Evolutionary conservation across 2,888 invertebrate species (phyloP).

Genomic region (Linnaemya vulpina): DNA sequence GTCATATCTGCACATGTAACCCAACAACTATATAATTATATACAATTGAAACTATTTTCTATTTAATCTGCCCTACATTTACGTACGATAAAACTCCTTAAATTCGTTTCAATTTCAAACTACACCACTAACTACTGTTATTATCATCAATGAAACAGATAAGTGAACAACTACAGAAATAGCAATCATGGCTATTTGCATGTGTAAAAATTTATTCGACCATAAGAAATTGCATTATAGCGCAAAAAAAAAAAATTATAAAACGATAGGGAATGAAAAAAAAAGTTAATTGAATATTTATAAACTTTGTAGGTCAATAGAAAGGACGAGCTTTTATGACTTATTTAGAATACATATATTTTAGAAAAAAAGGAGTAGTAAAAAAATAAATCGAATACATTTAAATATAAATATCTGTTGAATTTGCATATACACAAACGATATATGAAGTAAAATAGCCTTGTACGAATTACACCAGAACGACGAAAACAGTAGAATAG

Average conservation of each 20-base stretch:
- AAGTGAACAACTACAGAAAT: constrained; percentile 11
- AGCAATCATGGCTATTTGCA: background rate
- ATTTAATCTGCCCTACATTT: background rate
- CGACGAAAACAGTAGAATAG: background rate
- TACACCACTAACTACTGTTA: background rate
- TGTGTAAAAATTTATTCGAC: constrained; percentile 12
- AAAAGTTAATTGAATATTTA: constrained; percentile 24
- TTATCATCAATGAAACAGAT: constrained; percentile 14
- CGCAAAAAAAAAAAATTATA: background rate
- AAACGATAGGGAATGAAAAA: background rate
- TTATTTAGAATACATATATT: background rate
- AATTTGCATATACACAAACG: background rate
- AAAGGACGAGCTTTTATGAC: constrained; percentile 25
- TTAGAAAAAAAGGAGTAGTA: background rate
- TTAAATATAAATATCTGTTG: constrained; percentile 5
- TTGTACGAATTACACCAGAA: background rate
- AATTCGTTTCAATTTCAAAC: background rate
- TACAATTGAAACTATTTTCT: background rate
- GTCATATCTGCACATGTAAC: background rate
- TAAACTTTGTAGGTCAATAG: constrained; percentile 43
- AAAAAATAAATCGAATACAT: constrained; percentile 8
- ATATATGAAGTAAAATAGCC: constrained; percentile 15
- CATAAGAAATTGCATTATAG: constrained; percentile 33
- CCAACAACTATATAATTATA: background rate
- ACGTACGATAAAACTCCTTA: background rate